phyloP scores from a whole-genome alignment of 2,113 vertebrate genomes.

The Psilopogon haemacephalus region DNA sequence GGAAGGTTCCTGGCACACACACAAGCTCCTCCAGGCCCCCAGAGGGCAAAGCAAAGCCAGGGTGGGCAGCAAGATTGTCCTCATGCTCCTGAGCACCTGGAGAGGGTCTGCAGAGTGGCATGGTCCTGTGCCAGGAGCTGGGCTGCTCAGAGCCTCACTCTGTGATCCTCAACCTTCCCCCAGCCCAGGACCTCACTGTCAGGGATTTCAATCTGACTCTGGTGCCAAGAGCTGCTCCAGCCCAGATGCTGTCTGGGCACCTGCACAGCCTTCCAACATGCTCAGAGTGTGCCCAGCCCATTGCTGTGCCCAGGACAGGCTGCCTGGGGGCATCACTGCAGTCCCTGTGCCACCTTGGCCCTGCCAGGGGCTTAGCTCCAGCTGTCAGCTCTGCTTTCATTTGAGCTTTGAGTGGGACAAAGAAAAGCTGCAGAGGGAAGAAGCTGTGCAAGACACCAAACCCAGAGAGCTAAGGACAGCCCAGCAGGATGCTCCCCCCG shows the following conservation, averaged over 20 bases:
- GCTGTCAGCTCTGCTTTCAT: neutral
- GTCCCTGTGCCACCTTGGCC: neutral
- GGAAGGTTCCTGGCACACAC: neutral
- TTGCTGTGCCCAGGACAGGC: neutral
- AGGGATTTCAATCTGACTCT: neutral
- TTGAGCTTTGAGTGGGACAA: neutral
- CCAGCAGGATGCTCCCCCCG: neutral
- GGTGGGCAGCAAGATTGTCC: neutral
- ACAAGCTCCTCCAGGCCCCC: neutral
- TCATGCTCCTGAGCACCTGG: neutral
- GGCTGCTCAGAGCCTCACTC: too few relatives aligned
- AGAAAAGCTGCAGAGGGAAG: neutral
- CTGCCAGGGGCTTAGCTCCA: neutral
- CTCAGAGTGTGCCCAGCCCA: neutral
- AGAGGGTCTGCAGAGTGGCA: neutral
- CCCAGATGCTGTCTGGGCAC: neutral
- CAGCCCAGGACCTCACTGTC: neutral
- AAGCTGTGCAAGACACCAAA: neutral
- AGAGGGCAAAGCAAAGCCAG: neutral
- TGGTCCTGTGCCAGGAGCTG: neutral
- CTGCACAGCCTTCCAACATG: neutral
- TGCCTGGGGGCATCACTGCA: neutral
- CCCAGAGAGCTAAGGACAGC: constrained; percentile 47
- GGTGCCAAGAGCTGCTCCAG: neutral
- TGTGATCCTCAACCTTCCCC: neutral